phyloP scores from a whole-genome alignment of 2,797 vertebrate species.

The Chloroceryle inda region DNA sequence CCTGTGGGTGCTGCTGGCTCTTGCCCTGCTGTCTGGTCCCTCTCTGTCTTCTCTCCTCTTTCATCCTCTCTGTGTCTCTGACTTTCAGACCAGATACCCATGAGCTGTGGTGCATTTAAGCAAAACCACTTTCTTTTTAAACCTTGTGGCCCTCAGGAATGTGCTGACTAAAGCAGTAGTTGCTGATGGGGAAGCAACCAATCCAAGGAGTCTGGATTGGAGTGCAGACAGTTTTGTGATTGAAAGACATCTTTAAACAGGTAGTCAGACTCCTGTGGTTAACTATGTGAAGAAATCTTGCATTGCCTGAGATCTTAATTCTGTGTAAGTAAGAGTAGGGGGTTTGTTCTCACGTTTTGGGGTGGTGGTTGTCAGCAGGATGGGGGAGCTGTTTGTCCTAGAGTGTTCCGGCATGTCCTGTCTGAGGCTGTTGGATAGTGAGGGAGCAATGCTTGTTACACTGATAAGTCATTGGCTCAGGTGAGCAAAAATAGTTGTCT shows the following conservation, averaged over 20 bases:
- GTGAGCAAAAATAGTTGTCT: neutral
- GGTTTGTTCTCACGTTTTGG: neutral
- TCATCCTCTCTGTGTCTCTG: neutral
- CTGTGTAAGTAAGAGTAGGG: neutral
- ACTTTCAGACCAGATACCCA: neutral
- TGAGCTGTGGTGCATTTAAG: neutral
- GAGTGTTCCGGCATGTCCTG: neutral
- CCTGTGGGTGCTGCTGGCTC: accelerated
- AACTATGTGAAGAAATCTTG: neutral
- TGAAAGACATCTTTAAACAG: neutral
- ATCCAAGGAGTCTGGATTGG: neutral
- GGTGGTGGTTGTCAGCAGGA: neutral
- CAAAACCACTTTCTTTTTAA: accelerated
- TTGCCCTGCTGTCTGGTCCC: accelerated
- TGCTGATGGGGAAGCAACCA: neutral
- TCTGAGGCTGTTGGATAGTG: accelerated
- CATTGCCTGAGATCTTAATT: neutral
- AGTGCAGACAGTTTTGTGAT: neutral
- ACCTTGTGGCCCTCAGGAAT: neutral
- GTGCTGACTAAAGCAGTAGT: neutral
- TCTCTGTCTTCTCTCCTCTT: neutral
- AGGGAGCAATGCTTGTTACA: neutral
- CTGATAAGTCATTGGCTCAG: neutral
- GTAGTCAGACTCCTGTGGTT: neutral
- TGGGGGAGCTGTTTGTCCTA: neutral